Base-by-base conservation (phyloP, 2,113 vertebrate species). In the Hypocryptadius cinnamomeus region DNA sequence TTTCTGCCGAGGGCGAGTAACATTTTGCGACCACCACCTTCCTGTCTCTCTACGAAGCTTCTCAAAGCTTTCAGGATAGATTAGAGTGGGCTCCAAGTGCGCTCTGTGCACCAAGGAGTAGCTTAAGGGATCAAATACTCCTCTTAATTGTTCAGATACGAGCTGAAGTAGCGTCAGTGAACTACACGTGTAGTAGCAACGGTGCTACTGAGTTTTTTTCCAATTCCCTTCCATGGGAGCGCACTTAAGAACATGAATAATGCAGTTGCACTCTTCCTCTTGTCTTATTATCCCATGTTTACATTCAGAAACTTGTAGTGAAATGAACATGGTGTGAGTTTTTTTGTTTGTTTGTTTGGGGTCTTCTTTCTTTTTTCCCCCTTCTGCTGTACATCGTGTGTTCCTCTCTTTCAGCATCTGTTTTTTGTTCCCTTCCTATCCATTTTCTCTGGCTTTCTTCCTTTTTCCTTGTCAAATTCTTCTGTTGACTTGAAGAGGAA, bases 381-480 rank as follows among this genome's bases (percentile, higher is more conserved):
- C 39, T 65, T 74, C 25, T 3, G 4, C n/a, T 53, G 23, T 70
- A 40, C 16, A 13, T 51, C 0, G 4, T 91, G 56, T 2, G 0
- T 88, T 89, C 61, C 35, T 86, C 30, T 87, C 60, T 73, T 76
- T 45, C 40, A 81, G 94, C 95, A 90, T 95, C 95, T 96, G 93
- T 86, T 96, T 97, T 94, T 51, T 91, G 78, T 96, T 96, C 86
- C 50, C 28, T 72, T 89, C 40, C 39, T 64, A 65, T 66, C 42
- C 45, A 5, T 81, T 80, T 86, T 77, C 61, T 53, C 72, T 78
- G 68, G 53, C 84, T 85, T 89, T 93, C 63, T 84, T 93, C 40
- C 61, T 95, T 61, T 71, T 96, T 59, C 57, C 93, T 95, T 96
- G 89, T 95, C 87, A 93, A 87, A 71, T 65, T 40, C 87, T 86